Percentiles rank a stretch among this genome's conserved stretches.
Conservation (phyloP, 2,888 invertebrate genomes). For the Iselma pallidipennis region DNA sequence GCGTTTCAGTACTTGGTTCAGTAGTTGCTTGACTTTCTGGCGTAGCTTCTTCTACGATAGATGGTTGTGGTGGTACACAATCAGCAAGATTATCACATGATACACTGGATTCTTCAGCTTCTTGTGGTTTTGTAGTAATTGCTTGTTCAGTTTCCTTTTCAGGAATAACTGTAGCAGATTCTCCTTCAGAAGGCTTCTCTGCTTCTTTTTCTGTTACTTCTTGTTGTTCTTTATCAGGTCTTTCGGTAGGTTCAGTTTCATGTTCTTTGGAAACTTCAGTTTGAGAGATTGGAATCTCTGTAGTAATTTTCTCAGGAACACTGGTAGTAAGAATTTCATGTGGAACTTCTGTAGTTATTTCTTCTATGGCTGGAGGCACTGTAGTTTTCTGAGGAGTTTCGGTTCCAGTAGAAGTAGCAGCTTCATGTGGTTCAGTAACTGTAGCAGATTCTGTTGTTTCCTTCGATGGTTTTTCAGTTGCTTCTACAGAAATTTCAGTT, state of each 20-base stretch:
- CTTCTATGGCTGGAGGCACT: not conserved
- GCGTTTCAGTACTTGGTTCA: not conserved
- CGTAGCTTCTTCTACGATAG: not conserved
- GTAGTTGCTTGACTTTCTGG: not conserved
- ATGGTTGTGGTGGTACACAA: not conserved
- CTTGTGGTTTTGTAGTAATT: conserved; percentile 4
- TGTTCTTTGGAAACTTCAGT: conserved; percentile 8
- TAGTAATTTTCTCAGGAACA: too few species aligned
- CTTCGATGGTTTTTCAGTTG: not conserved
- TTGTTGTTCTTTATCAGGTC: not conserved
- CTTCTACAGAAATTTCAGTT: not conserved
- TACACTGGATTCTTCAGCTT: conserved; percentile 1
- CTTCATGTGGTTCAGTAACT: not conserved
- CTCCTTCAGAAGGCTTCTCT: not conserved
- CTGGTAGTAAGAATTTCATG: too few species aligned
- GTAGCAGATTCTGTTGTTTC: not conserved
- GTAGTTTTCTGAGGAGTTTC: not conserved
- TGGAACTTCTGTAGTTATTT: not conserved
- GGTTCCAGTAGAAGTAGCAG: too few species aligned
- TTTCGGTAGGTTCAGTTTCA: not conserved
- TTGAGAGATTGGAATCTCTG: not conserved
- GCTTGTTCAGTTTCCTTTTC: not conserved
- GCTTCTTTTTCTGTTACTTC: not conserved
- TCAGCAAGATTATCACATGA: conserved; percentile 6
- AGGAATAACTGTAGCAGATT: not conserved